Base-by-base conservation (phyloP, 2,797 vertebrate genomes). In the Diceros bicornis region DNA sequence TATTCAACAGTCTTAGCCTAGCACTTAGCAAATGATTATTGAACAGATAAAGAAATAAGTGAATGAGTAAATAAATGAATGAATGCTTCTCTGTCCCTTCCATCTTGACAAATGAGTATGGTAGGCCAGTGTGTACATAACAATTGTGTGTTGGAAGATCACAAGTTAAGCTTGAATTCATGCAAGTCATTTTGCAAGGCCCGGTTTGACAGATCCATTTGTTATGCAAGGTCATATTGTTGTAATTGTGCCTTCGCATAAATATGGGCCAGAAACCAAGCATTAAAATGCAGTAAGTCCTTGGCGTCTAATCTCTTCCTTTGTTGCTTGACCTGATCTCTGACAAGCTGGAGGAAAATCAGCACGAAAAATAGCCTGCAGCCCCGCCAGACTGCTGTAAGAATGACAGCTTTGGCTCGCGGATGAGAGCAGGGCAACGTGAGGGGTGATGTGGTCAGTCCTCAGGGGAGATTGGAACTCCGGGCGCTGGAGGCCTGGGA, bases 181-280 rank as follows among this genome's bases (percentile, higher is more conserved):
- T 61, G 61, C 77, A 95, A 95, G 62, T 95, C 74, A 94, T 69
- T 97, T 94, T 92, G 62, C 61, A 92, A 95, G 44, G 59, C 84
- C 34, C 66, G 37, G 32, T 41, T 55, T 97, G 96, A 97, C 96
- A 97, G 94, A 92, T 55, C 44, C 59, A 95, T 96, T 97, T 97
- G 77, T 97, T 96, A 96, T 94, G 88, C 95, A 97, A 97, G 92
- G 95, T 97, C 87, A 86, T 90, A 85, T 61, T 86, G 61, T 66
- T 89, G 84, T 92, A 96, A 97, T 97, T 92, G 88, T 96, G 90
- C 92, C 92, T 95, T 74, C 92, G 92, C 71, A 66, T 94, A 90
- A 95, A 94, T 82, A 89, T 55, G 68, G 87, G 71, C 95, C 92
- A 92, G 87, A 41, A 93, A 84, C 50, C 89, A 95, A 91, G 20